These are phyloP conservation scores for Epirrita christyi DNA, from an alignment of 2,888 invertebrate genomes.

Conservation along the genomic window DNA sequence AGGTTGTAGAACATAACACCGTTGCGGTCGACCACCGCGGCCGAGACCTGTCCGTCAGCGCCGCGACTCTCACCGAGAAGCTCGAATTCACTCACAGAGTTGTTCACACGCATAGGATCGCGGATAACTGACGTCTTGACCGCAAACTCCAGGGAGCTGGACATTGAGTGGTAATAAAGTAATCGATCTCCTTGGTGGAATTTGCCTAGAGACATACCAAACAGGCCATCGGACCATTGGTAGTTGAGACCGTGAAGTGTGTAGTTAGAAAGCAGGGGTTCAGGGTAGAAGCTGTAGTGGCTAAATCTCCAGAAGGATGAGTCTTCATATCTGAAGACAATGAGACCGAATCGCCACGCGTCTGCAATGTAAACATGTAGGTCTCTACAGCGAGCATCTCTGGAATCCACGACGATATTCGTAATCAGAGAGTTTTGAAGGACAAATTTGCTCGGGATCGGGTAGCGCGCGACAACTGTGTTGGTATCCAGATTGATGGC, in stretches of 20 bases:
- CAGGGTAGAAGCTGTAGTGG: conserved; percentile 89
- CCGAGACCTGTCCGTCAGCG: conserved; percentile 88
- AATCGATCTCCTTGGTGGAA: conserved; percentile 84
- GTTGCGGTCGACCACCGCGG: conserved; percentile 89
- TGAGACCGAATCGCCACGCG: conserved; percentile 87
- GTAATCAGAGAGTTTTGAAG: conserved; percentile 88
- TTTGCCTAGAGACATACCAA: conserved; percentile 89
- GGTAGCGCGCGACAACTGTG: conserved; percentile 85
- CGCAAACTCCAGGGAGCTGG: conserved; percentile 91
- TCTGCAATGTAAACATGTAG: conserved; percentile 89
- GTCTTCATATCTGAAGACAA: conserved; percentile 86
- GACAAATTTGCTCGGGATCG: conserved; percentile 87
- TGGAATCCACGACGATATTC: conserved; percentile 87
- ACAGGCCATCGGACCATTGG: conserved; percentile 93
- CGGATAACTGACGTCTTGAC: conserved; percentile 89
- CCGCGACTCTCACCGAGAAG: conserved; percentile 84
- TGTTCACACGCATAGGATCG: conserved; percentile 80
- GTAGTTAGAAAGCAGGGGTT: conserved; percentile 90
- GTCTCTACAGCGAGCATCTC: conserved; percentile 85
- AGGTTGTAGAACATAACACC: conserved; percentile 93
- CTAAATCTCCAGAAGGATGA: conserved; percentile 87
- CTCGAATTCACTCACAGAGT: conserved; percentile 69
- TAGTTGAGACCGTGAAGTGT: conserved; percentile 90
- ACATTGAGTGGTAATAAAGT: conserved; percentile 93
- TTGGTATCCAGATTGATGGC: conserved; percentile 90